Evolutionary conservation across 1,140 invertebrate genomes (phyloP).

Genomic region (Eubasilissa regina): DNA sequence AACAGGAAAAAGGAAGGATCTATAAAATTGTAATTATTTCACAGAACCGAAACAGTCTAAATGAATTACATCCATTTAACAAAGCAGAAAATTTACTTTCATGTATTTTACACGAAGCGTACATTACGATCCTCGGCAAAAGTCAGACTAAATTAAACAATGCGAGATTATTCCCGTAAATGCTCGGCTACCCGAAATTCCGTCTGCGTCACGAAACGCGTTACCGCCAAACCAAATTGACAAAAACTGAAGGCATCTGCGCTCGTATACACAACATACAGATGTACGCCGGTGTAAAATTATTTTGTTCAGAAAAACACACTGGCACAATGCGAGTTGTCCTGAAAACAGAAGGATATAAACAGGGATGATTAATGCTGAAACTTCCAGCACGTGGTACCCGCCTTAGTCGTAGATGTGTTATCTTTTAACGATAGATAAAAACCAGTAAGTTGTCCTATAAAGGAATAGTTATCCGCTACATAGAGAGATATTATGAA

Average conservation of each 20-base stretch:
- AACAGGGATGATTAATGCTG: constrained; percentile 34
- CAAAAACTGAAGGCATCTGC: constrained; percentile 7
- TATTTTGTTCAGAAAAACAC: constrained; percentile 29
- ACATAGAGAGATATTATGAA: no score
- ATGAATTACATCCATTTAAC: constrained; percentile 13
- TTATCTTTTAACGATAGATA: constrained; percentile 5
- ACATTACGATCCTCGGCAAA: constrained; percentile 8
- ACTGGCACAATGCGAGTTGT: not conserved
- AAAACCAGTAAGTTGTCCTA: no score
- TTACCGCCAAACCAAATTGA: constrained; percentile 28
- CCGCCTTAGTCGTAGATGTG: constrained; percentile 11
- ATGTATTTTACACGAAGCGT: constrained; percentile 19
- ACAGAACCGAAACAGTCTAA: no score
- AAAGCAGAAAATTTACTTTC: constrained; percentile 19
- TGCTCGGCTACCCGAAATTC: constrained; percentile 8
- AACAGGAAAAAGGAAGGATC: no score
- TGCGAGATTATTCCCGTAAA: constrained; percentile 36
- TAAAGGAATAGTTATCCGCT: no score
- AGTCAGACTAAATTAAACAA: constrained; percentile 33
- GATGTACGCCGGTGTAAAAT: not conserved
- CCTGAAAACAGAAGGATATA: constrained; percentile 2
- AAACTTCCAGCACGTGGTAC: constrained; percentile 36
- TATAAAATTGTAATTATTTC: no score
- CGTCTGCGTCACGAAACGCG: constrained; percentile 10
- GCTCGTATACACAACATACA: not conserved